Conservation (phyloP, 2,888 invertebrate genomes). For the Heliconius ethilla region DNA sequence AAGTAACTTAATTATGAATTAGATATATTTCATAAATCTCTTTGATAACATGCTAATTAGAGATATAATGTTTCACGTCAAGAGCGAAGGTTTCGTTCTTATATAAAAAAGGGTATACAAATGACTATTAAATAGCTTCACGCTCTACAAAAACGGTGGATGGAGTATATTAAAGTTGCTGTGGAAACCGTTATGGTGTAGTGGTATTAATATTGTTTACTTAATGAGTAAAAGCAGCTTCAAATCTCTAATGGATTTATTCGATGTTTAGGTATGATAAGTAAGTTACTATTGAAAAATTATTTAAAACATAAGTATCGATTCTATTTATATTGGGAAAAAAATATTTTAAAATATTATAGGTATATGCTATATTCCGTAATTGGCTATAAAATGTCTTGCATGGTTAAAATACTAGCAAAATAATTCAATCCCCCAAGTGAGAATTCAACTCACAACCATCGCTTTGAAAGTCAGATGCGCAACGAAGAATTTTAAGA, state of each 20-base stretch:
- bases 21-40: constrained; percentile 26
- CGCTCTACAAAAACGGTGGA: constrained; percentile 19
- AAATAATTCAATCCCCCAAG: too few relatives aligned
- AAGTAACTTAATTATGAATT: constrained; percentile 16
- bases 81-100: not conserved
- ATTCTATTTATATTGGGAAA: too few relatives aligned
- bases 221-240: not conserved
- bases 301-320: not conserved
- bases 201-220: not conserved
- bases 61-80: constrained; percentile 21
- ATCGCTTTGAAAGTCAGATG: not conserved
- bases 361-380: too few relatives aligned
- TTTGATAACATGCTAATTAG: constrained; percentile 21
- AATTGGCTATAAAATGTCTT: too few relatives aligned
- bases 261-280: not conserved
- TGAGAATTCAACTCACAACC: not conserved
- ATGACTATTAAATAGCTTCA: constrained; percentile 19
- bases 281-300: not conserved
- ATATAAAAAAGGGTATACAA: constrained; percentile 4
- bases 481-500: not conserved
- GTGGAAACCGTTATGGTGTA: not conserved
- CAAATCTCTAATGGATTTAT: not conserved
- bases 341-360: too few relatives aligned
- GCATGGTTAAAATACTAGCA: too few relatives aligned
- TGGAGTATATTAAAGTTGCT: not conserved